Evolutionary conservation across 2,888 invertebrate species (phyloP), one percentile per base, ranked within the genome.

Genomic region (Coelinius sp.): DNA sequence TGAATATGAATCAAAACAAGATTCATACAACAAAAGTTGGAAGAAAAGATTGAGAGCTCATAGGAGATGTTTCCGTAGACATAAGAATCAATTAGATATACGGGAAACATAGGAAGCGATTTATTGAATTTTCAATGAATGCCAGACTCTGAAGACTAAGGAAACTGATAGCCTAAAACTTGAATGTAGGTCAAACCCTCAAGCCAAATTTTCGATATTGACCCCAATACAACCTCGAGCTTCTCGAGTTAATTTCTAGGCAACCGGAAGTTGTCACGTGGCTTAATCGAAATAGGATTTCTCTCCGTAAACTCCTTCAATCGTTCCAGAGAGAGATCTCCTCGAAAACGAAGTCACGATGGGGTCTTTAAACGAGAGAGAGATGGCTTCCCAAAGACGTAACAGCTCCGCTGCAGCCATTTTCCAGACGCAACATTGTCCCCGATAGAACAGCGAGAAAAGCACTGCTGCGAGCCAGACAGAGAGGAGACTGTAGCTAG

Each of bases 281-380:
- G 46, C n/a, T 46, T 65, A 70, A 70, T 64, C 64, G 65, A 70
- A 70, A 44, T 65, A 65, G 53, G 64, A 70, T 65, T 38, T 41
- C 65, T 65, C 22, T 46, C 68, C 59, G 27, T n/a, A 27, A 62
- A 27, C 17, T 41, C 35, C 53, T 22, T 53, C 20, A 70, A 64
- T 63, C 38, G 63, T 70, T 70, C 25, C 35, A 12, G 24, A 62
- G 62, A 12, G 44, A 35, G 24, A 49, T 31, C n/a, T n/a, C 38
- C 25, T 52, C 64, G 52, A 70, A 64, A 52, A 64, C 52, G 64
- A 70, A 52, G 52, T 49, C 70, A 70, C 49, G 63, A 70, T 35
- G 46, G 70, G 49, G 35, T 25, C 41, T 52, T 64, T 14, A 56
- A 52, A 49, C 5, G 52, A 63, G 8, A 49, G 46, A 49, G 46